A percentile compares a stretch with the other conserved stretches of the same genome.
phyloP scores from a whole-genome alignment of 2,113 vertebrate genomes.

The Nesospiza acunhae region DNA sequence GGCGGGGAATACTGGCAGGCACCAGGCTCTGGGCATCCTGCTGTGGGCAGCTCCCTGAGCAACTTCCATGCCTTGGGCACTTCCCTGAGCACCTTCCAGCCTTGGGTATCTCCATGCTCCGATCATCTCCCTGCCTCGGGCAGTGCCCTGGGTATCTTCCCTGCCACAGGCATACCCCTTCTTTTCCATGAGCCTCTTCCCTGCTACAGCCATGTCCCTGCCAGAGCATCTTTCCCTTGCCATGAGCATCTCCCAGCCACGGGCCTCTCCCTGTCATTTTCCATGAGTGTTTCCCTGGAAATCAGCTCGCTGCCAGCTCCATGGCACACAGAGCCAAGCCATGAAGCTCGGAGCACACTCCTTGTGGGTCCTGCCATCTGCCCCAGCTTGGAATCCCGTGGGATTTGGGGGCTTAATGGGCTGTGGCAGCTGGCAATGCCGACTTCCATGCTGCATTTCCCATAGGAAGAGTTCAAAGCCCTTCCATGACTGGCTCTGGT shows the following conservation, averaged over 20 bases:
- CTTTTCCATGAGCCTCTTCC: background rate
- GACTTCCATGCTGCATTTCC: background rate
- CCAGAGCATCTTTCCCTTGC: background rate
- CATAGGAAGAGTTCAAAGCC: background rate
- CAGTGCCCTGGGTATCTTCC: background rate
- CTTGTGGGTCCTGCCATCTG: background rate
- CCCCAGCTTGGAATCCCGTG: accelerated
- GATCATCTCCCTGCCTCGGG: accelerated
- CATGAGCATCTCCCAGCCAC: background rate
- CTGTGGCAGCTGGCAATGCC: background rate
- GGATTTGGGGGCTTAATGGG: background rate
- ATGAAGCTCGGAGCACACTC: accelerated
- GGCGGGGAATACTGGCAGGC: background rate
- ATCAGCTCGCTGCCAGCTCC: accelerated
- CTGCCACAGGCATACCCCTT: background rate
- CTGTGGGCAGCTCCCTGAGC: background rate
- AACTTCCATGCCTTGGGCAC: background rate
- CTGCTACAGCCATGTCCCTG: too few species aligned
- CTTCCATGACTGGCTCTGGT: background rate
- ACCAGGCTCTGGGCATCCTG: background rate
- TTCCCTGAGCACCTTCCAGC: background rate
- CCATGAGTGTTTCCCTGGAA: background rate
- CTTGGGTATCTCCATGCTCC: background rate
- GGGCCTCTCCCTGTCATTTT: background rate
- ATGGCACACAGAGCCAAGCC: background rate